These are phyloP conservation scores for Cynocephalus volans DNA, from an alignment of 2,113 vertebrate species.

Conservation along the genomic window DNA sequence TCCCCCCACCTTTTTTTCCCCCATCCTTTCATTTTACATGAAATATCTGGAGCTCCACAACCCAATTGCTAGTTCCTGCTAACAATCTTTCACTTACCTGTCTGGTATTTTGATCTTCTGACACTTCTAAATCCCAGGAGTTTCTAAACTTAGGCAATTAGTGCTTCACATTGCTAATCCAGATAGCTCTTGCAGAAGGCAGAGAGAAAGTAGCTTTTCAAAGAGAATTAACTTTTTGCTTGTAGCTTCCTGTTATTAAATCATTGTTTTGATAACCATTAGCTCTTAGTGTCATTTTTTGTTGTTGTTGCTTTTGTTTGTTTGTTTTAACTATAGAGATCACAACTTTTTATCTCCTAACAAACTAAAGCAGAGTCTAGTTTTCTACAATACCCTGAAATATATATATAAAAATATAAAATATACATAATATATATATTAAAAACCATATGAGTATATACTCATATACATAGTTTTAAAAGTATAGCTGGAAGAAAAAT, in stretches of 20 bases:
- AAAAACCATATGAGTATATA: too few relatives aligned
- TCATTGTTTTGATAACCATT: constrained; percentile 17
- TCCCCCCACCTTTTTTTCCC: neutral
- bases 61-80: constrained; percentile 6
- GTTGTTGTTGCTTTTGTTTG: neutral
- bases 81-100: constrained; percentile 60
- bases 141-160: constrained; percentile 63
- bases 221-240: constrained; percentile 3
- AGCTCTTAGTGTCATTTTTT: neutral
- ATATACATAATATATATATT: neutral
- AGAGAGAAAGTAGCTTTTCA: constrained; percentile 27
- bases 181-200: neutral
- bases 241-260: neutral
- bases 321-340: constrained; percentile 4
- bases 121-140: constrained; percentile 3
- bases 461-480: neutral
- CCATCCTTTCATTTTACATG: neutral
- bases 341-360: neutral
- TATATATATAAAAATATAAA: neutral
- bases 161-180: neutral
- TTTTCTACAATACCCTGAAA: neutral
- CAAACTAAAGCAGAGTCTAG: neutral
- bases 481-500: neutral
- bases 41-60: neutral
- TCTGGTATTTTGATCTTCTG: constrained; percentile 25